These are phyloP conservation scores for Melanotaenia parkinsoni DNA, from an alignment of 2,797 vertebrate species.

Conservation along the genomic window DNA sequence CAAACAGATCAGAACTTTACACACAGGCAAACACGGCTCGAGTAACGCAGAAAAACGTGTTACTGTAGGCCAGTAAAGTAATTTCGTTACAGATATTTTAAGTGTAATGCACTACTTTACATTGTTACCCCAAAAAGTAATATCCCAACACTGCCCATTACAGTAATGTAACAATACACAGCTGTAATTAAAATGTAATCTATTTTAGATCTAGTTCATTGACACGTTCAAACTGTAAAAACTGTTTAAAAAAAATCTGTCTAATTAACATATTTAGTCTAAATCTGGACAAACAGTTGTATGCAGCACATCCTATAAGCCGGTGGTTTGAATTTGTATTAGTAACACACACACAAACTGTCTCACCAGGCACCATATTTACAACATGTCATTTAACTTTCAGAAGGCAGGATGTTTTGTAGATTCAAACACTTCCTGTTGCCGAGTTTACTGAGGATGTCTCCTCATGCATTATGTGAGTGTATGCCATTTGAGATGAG, in stretches of 20 bases:
- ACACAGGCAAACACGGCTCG: too few relatives aligned
- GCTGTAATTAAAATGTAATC: too few relatives aligned
- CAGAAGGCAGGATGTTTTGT: constrained; percentile 68
- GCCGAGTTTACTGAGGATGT: constrained; percentile 58
- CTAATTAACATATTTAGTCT: constrained; percentile 40
- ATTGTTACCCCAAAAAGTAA: too few relatives aligned
- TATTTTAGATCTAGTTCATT: too few relatives aligned
- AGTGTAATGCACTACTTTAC: too few relatives aligned
- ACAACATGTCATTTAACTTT: constrained; percentile 57
- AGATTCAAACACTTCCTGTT: constrained; percentile 69
- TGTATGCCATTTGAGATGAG: constrained; percentile 63
- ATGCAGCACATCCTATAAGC: background rate
- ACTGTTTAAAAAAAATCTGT: constrained; percentile 28
- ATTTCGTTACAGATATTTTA: too few relatives aligned
- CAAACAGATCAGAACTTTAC: too few relatives aligned
- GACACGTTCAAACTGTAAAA: constrained; percentile 37
- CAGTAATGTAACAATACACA: too few relatives aligned
- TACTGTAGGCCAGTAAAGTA: too few relatives aligned
- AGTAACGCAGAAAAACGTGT: too few relatives aligned
- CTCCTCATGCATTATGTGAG: constrained; percentile 66
- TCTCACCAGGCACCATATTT: constrained; percentile 35
- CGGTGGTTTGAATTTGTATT: constrained; percentile 22
- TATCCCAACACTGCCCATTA: too few relatives aligned
- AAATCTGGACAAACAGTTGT: constrained; percentile 19
- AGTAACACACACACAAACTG: constrained; percentile 44